Evolutionary conservation across 2,888 invertebrate genomes (phyloP).

Genomic region (Elaeidobius kamerunicus): DNA sequence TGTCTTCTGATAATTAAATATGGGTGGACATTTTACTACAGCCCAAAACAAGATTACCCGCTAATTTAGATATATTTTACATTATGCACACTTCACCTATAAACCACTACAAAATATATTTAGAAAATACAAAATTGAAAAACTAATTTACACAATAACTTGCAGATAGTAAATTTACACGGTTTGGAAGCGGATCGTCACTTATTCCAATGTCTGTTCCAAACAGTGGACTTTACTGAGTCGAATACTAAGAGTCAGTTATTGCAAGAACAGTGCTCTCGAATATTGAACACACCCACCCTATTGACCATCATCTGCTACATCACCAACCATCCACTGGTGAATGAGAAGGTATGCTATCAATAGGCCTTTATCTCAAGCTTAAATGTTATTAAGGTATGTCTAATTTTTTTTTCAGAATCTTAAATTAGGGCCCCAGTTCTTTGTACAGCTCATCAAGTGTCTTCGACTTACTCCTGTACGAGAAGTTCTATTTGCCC

Average conservation of each 20-base stretch:
- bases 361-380: too few relatives aligned
- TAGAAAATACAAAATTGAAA: neutral
- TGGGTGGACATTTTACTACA: too few relatives aligned
- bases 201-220: conserved; percentile 91
- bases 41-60: too few relatives aligned
- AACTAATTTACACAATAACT: conserved; percentile 11
- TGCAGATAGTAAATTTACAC: conserved; percentile 82
- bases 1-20: too few relatives aligned
- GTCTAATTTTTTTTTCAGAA: conserved; percentile 62
- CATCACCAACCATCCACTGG: conserved; percentile 79
- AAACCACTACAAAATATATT: too few relatives aligned
- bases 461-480: conserved; percentile 81
- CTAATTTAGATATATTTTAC: too few relatives aligned
- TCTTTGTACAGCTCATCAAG: conserved; percentile 82
- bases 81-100: too few relatives aligned
- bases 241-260: conserved; percentile 62
- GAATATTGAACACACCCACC: conserved; percentile 80
- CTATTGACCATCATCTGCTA: conserved; percentile 85
- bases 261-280: conserved; percentile 73
- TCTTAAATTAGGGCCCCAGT: conserved; percentile 73
- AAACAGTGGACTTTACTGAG: conserved; percentile 79
- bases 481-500: conserved; percentile 87
- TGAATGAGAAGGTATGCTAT: conserved; percentile 64
- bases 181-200: conserved; percentile 97
- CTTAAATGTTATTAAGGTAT: too few relatives aligned